A percentile compares a stretch with the other conserved stretches of the same genome.
phyloP scores from a whole-genome alignment of 30 jellyfish, hydroid and myxozoan species.

The Rhopilema esculentum region DNA sequence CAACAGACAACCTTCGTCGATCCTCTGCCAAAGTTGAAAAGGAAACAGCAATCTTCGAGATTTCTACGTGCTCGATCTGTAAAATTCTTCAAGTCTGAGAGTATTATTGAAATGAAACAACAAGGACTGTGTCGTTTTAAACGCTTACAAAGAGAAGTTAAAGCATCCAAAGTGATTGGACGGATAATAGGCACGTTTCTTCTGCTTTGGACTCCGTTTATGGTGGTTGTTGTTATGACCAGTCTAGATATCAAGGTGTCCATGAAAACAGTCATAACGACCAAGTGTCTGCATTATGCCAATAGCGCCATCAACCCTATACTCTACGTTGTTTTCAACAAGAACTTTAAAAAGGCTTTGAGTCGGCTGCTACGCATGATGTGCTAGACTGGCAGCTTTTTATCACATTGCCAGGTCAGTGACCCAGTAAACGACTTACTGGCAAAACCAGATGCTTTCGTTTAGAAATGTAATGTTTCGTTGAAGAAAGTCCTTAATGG shows the following conservation, averaged over 20 bases:
- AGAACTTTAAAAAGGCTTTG: slow-evolving; percentile 59
- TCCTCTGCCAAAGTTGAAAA: background rate
- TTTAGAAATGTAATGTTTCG: no score
- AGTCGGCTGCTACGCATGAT: background rate
- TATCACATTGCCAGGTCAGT: no score
- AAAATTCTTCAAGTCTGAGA: slow-evolving; percentile 1
- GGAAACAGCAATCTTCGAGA: background rate
- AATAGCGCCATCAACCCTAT: slow-evolving; percentile 94
- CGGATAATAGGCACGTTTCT: slow-evolving; percentile 84
- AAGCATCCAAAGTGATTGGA: slow-evolving; percentile 90
- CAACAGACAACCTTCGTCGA: background rate
- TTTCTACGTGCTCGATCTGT: background rate
- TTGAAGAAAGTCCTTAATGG: no score
- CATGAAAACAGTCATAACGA: slow-evolving; percentile 42
- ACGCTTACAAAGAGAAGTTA: slow-evolving; percentile 55
- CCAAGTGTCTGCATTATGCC: slow-evolving; percentile 74
- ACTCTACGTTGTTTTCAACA: slow-evolving; percentile 76
- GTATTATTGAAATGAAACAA: slow-evolving; percentile 30
- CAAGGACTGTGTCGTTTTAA: slow-evolving; percentile 24
- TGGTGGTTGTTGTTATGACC: slow-evolving; percentile 67
- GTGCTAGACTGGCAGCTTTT: no score
- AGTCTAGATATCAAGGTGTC: slow-evolving; percentile 32
- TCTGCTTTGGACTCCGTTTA: slow-evolving; percentile 90
- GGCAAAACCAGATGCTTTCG: no score
- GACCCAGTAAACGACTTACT: no score